Percentiles rank a stretch among this genome's conserved stretches.
Conservation (phyloP, 2,113 vertebrate species). For the Dermatemys mawii region DNA sequence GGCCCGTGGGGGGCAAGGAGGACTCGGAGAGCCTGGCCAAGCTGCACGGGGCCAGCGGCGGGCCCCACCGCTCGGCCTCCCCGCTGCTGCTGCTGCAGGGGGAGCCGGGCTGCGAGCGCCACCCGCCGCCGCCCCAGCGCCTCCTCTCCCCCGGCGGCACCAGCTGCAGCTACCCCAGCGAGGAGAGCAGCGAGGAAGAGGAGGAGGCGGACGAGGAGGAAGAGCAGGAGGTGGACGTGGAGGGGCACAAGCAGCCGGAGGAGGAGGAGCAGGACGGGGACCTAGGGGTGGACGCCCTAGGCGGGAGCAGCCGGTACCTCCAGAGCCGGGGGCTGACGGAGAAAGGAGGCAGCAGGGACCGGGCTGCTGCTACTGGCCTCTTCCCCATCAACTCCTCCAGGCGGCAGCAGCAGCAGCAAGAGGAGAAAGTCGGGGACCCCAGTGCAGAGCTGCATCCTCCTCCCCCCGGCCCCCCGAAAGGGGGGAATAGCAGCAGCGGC, state of each 20-base stretch:
- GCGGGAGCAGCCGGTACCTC: slow-evolving; percentile 62
- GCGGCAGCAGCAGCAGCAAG: slow-evolving; percentile 74
- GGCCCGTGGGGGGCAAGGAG: slow-evolving; percentile 88
- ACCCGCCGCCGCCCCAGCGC: slow-evolving; percentile 53
- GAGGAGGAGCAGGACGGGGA: slow-evolving; percentile 83
- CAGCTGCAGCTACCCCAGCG: slow-evolving; percentile 92
- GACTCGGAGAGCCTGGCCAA: slow-evolving; percentile 92
- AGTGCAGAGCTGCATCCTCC: slow-evolving; percentile 58
- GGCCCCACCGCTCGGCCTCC: slow-evolving; percentile 6
- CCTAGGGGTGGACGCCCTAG: slow-evolving; percentile 77
- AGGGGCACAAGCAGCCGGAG: slow-evolving; percentile 86
- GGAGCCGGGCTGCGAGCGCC: slow-evolving; percentile 34
- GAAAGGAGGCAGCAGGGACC: slow-evolving; percentile 79
- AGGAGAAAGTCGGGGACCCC: slow-evolving; percentile 79
- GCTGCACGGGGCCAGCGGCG: slow-evolving; percentile 78
- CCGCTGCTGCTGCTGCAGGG: slow-evolving; percentile 57
- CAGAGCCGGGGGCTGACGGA: slow-evolving; percentile 77
- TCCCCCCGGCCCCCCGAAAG: slow-evolving; percentile 39
- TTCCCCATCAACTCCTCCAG: slow-evolving; percentile 73
- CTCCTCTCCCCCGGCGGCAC: slow-evolving; percentile 84
- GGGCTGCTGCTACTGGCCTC: slow-evolving; percentile 39
- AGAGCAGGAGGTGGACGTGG: slow-evolving; percentile 90
- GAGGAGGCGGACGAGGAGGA: slow-evolving; percentile 89
- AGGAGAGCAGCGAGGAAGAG: slow-evolving; percentile 85
- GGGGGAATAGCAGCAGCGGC: slow-evolving; percentile 30